These are phyloP conservation scores for Sinosuthora webbiana DNA, from an alignment of 2,113 vertebrate species.

Conservation along the genomic window DNA sequence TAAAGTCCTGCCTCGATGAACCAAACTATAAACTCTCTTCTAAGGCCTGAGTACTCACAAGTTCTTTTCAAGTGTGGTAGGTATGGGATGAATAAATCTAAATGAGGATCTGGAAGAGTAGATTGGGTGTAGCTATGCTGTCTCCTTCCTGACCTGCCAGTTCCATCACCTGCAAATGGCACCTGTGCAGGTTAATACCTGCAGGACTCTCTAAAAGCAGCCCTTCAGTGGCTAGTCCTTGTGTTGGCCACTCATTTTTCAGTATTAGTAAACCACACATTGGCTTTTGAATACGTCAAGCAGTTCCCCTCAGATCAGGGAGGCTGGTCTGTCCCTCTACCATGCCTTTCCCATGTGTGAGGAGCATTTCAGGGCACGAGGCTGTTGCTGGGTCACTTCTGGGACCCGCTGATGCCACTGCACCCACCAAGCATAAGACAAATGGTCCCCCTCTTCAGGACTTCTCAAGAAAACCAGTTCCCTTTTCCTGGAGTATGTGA, in stretches of 20 bases:
- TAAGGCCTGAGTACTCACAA: not conserved
- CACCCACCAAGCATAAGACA: accelerated
- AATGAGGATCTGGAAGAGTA: not conserved
- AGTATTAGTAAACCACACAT: not conserved
- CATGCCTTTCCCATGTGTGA: accelerated
- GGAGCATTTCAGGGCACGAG: accelerated
- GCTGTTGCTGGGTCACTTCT: not conserved
- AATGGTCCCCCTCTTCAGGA: not conserved
- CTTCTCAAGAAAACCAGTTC: not conserved
- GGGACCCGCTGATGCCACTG: not conserved
- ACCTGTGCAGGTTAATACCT: accelerated
- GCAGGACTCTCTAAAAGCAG: not conserved
- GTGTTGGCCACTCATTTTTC: not conserved
- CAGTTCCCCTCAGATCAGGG: accelerated
- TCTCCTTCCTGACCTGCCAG: not conserved
- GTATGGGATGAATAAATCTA: not conserved
- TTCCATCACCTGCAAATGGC: not conserved
- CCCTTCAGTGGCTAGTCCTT: not conserved
- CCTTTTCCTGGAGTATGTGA: not conserved
- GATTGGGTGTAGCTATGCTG: not conserved
- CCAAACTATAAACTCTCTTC: not conserved
- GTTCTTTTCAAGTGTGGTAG: not conserved
- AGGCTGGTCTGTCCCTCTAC: not conserved
- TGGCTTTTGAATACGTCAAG: not conserved
- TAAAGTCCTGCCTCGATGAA: not conserved